phyloP scores from a whole-genome alignment of 2,888 invertebrate species.

The Himalopsyche japonica region DNA sequence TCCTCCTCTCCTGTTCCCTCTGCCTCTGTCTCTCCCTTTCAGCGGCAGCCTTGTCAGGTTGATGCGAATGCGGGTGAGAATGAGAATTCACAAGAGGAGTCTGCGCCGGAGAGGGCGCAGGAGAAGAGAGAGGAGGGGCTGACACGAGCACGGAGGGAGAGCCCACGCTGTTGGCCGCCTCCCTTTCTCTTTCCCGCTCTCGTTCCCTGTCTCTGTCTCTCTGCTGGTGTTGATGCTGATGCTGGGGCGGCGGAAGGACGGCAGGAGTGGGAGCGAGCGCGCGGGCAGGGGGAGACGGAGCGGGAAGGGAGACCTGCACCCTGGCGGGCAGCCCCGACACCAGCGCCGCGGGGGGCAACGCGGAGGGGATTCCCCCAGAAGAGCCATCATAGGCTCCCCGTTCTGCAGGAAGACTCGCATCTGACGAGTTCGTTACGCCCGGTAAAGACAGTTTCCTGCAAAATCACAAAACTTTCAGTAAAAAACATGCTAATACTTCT shows the following conservation, averaged over 20 bases:
- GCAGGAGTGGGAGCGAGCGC: constrained; percentile 45
- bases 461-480: not conserved
- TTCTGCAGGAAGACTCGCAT: not conserved
- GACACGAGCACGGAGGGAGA: constrained; percentile 42
- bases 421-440: not conserved
- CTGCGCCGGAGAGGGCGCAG: constrained; percentile 46
- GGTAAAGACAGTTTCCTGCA: not conserved
- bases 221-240: constrained; percentile 47
- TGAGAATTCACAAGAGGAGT: constrained; percentile 43
- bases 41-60: constrained; percentile 61
- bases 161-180: constrained; percentile 46
- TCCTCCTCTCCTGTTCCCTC: constrained; percentile 87
- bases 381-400: not conserved
- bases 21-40: constrained; percentile 84
- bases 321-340: constrained; percentile 39
- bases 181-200: constrained; percentile 53
- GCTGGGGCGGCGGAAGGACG: constrained; percentile 46
- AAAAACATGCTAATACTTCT: not conserved
- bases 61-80: constrained; percentile 49
- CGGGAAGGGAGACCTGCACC: constrained; percentile 50
- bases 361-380: not conserved
- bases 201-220: constrained; percentile 44
- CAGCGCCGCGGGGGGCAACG: not conserved
- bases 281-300: constrained; percentile 46
- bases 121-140: constrained; percentile 49